Evolutionary conservation across 1,140 invertebrate genomes (phyloP), one percentile per base, ranked within the genome.

Genomic region (Eumaeus atala): DNA sequence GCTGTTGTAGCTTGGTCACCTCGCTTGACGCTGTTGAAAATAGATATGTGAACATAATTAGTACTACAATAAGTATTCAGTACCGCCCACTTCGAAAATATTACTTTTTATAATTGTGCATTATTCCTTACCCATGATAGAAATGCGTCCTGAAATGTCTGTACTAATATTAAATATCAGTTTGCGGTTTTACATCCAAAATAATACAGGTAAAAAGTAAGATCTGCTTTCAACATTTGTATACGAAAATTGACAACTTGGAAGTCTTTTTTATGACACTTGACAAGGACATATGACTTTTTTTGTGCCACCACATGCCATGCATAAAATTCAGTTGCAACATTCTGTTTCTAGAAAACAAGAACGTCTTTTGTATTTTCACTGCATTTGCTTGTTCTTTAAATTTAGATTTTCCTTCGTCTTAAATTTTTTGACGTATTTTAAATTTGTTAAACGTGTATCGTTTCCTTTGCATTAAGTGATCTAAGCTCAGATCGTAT

Each of bases 1-100:
- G 96, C 70, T 95, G 94, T 77, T 97, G 94, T 66, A 97, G 90
- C 80, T 98, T 96, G 16, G 87, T 88, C 56, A 91, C 89, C 83
- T 93, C 92, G 58, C 84, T 85, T 40, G 87, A 87, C 59, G 82
- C 87, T 88, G 62, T 50, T 12, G 73, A 53, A 77, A 70, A 68
- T 16, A 38, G 35, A 68, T 33, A 61, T 56, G 62, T 7, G 16
- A 16, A 47, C 28, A 44, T 54, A 44, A 28, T 28, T 44, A 38
- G 18, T n/a, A 9, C 9, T 12, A 12, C 9, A 34, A 9, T 33
- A 4, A 50, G 7, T 50, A 14, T 7, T 50, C 68, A 74, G 75
- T 74, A 80, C 79, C 83, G 81, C 83, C 83, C 83, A 86, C 83
- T 67, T 50, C 40, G 52, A 67, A 68, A 61, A 58, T 59, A 72